phyloP scores from a whole-genome alignment of 2,888 invertebrate genomes.

The Cyclophora albipunctata region DNA sequence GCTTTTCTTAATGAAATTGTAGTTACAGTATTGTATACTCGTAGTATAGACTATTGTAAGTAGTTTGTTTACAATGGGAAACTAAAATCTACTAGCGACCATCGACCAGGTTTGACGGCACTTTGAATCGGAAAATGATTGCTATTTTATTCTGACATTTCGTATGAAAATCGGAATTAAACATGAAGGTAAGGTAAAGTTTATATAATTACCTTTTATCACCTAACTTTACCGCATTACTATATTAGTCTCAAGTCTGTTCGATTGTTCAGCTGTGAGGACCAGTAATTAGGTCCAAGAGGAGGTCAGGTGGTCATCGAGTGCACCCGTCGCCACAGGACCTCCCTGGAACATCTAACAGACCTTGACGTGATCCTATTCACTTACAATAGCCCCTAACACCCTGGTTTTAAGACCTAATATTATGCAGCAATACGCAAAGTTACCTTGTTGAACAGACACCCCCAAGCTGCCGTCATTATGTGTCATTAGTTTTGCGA shows the following conservation, averaged over 20 bases:
- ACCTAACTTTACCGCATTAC: too few species aligned
- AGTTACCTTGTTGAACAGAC: slow-evolving; percentile 7
- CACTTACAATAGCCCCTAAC: slow-evolving; percentile 21
- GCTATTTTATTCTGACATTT: too few species aligned
- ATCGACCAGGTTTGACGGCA: too few species aligned
- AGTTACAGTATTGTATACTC: too few species aligned
- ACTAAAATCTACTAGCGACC: too few species aligned
- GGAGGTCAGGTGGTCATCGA: slow-evolving; percentile 59
- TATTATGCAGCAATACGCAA: slow-evolving; percentile 20
- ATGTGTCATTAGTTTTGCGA: slow-evolving; percentile 76
- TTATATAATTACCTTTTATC: too few species aligned
- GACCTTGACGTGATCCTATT: slow-evolving; percentile 56
- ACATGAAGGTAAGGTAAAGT: too few species aligned
- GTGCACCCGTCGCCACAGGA: slow-evolving; percentile 49
- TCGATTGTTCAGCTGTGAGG: slow-evolving; percentile 21
- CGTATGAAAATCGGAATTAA: too few species aligned
- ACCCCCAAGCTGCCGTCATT: slow-evolving; percentile 65
- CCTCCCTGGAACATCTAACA: slow-evolving; percentile 56
- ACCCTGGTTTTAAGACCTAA: slow-evolving; percentile 31
- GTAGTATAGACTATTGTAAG: too few species aligned
- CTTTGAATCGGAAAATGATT: too few species aligned
- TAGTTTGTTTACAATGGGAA: too few species aligned
- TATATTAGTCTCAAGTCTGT: not conserved
- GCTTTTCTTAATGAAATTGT: too few species aligned
- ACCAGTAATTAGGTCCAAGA: slow-evolving; percentile 53